Percentiles rank a stretch among this genome's conserved stretches.
phyloP scores from a whole-genome alignment of 2,113 vertebrate species.

The Lucifuga dentata region DNA sequence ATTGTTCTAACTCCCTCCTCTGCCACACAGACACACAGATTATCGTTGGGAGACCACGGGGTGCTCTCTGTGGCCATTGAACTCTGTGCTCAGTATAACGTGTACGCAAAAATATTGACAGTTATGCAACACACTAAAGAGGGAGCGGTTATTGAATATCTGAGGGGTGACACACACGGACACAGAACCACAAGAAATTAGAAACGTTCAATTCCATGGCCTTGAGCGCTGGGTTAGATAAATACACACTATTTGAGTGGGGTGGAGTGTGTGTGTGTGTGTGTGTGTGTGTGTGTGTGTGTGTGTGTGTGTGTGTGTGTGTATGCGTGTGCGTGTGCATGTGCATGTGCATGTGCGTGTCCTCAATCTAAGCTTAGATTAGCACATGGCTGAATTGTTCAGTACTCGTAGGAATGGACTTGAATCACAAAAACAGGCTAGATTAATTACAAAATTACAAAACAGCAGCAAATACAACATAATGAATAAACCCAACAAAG shows the following conservation, averaged over 20 bases:
- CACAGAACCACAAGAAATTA: slow-evolving; percentile 67
- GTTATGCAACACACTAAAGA: slow-evolving; percentile 43
- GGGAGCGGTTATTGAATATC: slow-evolving; percentile 63
- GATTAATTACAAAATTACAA: neutral
- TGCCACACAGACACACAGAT: neutral
- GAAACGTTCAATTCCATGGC: slow-evolving; percentile 65
- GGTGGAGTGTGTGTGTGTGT: slow-evolving; percentile 23
- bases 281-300: neutral
- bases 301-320: slow-evolving; percentile 10
- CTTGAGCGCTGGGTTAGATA: slow-evolving; percentile 48
- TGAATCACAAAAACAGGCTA: neutral
- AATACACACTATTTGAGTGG: slow-evolving; percentile 24
- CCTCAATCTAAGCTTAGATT: neutral
- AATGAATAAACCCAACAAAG: slow-evolving; percentile 80
- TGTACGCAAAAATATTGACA: slow-evolving; percentile 51
- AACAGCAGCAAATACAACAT: slow-evolving; percentile 55
- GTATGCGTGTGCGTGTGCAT: too few relatives aligned
- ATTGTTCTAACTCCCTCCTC: too few relatives aligned
- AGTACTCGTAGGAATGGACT: neutral
- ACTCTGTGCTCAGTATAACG: slow-evolving; percentile 27
- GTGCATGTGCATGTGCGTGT: neutral
- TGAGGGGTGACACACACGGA: slow-evolving; percentile 57
- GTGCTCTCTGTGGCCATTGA: slow-evolving; percentile 8
- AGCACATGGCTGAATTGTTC: neutral
- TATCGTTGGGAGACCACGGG: slow-evolving; percentile 15